Conservation (phyloP, 2,888 invertebrate genomes). For the Vanessa cardui region DNA sequence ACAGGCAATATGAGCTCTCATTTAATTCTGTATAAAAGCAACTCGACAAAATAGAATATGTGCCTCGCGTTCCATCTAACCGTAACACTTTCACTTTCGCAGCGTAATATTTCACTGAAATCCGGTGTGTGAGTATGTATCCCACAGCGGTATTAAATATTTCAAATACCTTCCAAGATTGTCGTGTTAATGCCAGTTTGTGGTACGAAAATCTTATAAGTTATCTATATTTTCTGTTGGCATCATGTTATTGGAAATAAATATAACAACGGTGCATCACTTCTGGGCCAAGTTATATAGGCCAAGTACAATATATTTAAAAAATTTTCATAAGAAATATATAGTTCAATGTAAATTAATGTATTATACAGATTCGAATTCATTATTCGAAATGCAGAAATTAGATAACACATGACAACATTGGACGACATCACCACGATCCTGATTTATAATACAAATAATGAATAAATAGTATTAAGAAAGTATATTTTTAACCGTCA, state of each 20-base stretch:
- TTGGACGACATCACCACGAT: no score
- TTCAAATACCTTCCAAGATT: conserved; percentile 28
- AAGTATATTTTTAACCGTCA: no score
- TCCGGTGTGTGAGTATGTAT: background rate
- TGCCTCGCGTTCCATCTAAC: background rate
- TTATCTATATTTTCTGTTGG: conserved; percentile 27
- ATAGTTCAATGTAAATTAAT: no score
- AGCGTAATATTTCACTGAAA: conserved; percentile 3
- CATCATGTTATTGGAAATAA: background rate
- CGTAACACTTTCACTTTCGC: background rate
- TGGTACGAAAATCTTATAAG: conserved; percentile 28
- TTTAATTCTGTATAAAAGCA: background rate
- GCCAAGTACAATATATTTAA: no score
- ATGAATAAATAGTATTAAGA: no score
- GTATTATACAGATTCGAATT: no score
- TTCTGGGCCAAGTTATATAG: background rate
- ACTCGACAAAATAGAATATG: conserved; percentile 5
- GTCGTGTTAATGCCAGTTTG: conserved; percentile 21
- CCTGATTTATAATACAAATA: no score
- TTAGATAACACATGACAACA: no score
- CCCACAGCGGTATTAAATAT: conserved; percentile 32
- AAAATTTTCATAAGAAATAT: no score
- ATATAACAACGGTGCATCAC: background rate
- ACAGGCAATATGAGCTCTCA: no score
- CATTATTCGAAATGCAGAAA: no score